phyloP scores from a whole-genome alignment of 2,113 vertebrate genomes.

The Holacanthus passer region DNA sequence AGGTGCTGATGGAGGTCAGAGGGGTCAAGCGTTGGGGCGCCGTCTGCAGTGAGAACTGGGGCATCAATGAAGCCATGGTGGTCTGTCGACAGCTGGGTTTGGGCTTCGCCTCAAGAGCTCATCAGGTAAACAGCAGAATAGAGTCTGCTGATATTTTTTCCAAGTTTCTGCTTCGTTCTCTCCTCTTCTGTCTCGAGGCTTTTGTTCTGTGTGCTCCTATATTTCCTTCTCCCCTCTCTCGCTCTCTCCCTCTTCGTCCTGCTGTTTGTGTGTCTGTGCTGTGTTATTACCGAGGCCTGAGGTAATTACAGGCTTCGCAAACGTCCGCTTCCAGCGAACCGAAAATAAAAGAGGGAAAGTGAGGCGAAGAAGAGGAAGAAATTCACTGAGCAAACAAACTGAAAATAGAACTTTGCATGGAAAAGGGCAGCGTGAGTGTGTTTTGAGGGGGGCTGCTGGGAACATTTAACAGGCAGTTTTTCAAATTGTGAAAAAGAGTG shows the following conservation, averaged over 20 bases:
- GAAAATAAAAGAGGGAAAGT: conserved; percentile 82
- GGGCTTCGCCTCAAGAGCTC: conserved; percentile 90
- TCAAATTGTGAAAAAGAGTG: conserved; percentile 64
- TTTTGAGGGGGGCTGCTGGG: conserved; percentile 37
- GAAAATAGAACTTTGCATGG: conserved; percentile 81
- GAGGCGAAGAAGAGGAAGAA: conserved; percentile 72
- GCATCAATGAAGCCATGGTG: conserved; percentile 95
- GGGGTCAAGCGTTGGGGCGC: conserved; percentile 90
- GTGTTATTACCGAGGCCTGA: conserved; percentile 83
- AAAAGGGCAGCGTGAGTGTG: conserved; percentile 66
- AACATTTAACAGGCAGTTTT: conserved; percentile 62
- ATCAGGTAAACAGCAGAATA: conserved; percentile 76
- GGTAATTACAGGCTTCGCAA: conserved; percentile 85
- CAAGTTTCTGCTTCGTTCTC: neutral
- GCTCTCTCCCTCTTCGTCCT: conserved; percentile 43
- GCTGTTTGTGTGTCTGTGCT: conserved; percentile 78
- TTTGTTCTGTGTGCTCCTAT: conserved; percentile 25
- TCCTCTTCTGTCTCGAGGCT: conserved; percentile 13
- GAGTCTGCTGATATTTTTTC: neutral
- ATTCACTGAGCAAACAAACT: conserved; percentile 82
- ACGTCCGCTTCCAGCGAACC: conserved; percentile 78
- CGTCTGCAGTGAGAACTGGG: conserved; percentile 95
- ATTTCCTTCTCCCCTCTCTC: conserved; percentile 30
- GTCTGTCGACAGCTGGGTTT: conserved; percentile 93
- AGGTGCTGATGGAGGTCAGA: conserved; percentile 89